Percentiles rank a stretch among this genome's conserved stretches.
phyloP scores from a whole-genome alignment of 2,113 vertebrate genomes.

The Ictidomys tridecemlineatus region DNA sequence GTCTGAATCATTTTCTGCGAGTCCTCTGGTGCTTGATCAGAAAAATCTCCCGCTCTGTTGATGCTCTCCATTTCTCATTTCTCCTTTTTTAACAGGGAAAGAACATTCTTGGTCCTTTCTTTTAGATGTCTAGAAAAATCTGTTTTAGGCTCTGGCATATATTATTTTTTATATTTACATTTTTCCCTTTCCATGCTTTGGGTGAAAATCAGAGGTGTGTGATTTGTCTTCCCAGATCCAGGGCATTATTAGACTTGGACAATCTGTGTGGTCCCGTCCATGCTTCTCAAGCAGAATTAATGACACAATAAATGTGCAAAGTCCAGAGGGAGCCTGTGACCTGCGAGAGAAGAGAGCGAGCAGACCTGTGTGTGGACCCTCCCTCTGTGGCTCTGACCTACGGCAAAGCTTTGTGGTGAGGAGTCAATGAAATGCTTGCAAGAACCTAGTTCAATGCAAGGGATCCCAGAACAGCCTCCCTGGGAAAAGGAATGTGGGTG shows the following conservation, averaged over 20 bases:
- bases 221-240: neutral
- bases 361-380: neutral
- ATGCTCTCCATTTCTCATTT: constrained; percentile 41
- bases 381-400: neutral
- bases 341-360: neutral
- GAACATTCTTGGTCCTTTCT: neutral
- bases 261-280: neutral
- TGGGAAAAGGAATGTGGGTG: neutral
- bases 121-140: constrained; percentile 37
- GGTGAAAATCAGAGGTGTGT: constrained; percentile 49
- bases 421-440: neutral
- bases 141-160: constrained; percentile 32
- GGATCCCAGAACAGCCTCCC: neutral
- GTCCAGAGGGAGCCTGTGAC: neutral
- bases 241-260: neutral
- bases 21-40: neutral
- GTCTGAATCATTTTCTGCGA: constrained; percentile 48
- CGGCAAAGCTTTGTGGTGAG: neutral
- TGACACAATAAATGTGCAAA: neutral
- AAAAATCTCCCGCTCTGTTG: constrained; percentile 24
- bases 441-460: neutral
- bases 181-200: constrained; percentile 17
- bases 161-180: neutral
- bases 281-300: neutral
- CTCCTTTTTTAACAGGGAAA: constrained; percentile 18